Conservation (phyloP, 1,140 invertebrate species). For the Trichomalopsis sarcophagae region DNA sequence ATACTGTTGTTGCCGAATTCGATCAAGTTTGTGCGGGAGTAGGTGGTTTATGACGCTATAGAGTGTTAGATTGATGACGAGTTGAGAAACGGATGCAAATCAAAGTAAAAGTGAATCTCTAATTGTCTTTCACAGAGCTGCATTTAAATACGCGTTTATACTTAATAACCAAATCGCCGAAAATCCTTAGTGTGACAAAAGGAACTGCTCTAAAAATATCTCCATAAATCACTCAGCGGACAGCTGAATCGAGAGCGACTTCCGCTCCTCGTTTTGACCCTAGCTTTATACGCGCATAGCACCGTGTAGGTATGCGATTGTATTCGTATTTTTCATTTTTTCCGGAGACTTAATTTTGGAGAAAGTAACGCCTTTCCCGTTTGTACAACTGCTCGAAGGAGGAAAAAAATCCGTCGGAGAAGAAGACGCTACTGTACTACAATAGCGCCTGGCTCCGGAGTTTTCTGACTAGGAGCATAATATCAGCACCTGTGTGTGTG, state of each 20-base stretch:
- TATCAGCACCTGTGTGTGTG: not conserved
- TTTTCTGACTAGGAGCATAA: not conserved
- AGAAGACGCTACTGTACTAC: not conserved
- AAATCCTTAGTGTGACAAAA: not conserved
- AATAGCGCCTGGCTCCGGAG: not conserved
- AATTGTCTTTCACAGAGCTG: not conserved
- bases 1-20: not conserved
- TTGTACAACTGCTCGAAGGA: not conserved
- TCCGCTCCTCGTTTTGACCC: not conserved
- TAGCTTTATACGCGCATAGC: not conserved
- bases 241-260: constrained; percentile 24
- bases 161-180: not conserved
- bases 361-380: constrained; percentile 15
- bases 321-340: constrained; percentile 18
- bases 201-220: not conserved
- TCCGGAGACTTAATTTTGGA: constrained; percentile 27
- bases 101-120: not conserved
- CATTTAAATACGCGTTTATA: not conserved
- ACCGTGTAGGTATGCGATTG: not conserved
- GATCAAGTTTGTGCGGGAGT: too few relatives aligned
- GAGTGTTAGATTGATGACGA: too few relatives aligned
- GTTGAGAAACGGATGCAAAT: too few relatives aligned
- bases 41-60: too few relatives aligned
- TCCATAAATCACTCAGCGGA: not conserved
- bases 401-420: not conserved